These are phyloP conservation scores for Coecobrya sp. DNA, from an alignment of 2,888 invertebrate genomes.

Conservation along the genomic window DNA sequence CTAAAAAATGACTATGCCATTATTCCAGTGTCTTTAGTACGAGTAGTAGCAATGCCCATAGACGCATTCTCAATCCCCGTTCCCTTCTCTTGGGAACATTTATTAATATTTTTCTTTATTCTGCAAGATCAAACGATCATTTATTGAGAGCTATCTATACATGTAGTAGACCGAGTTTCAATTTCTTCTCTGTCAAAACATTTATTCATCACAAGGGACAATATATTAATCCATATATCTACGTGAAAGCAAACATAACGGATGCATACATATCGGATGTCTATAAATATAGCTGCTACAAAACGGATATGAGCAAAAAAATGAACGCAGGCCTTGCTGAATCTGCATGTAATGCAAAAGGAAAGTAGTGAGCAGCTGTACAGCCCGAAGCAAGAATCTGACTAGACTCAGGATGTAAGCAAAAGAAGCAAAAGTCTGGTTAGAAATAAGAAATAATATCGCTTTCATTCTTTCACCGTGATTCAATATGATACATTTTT, in stretches of 20 bases:
- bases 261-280: background rate
- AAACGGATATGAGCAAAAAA: background rate
- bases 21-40: background rate
- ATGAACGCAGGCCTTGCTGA: slow-evolving; percentile 39
- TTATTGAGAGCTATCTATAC: slow-evolving; percentile 31
- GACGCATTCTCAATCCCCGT: background rate
- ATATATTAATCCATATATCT: slow-evolving; percentile 46
- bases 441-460: background rate
- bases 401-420: background rate
- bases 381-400: background rate
- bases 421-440: slow-evolving; percentile 13
- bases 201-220: slow-evolving; percentile 60
- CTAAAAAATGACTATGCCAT: background rate
- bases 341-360: slow-evolving; percentile 68
- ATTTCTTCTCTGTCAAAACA: slow-evolving; percentile 61
- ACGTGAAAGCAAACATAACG: background rate
- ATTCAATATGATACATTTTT: background rate
- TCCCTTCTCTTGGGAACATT: slow-evolving; percentile 40
- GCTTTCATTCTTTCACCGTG: slow-evolving; percentile 18
- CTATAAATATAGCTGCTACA: background rate
- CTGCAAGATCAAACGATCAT: slow-evolving; percentile 68
- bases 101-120: slow-evolving; percentile 68
- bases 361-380: slow-evolving; percentile 12
- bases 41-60: background rate
- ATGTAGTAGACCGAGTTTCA: slow-evolving; percentile 54